Evolutionary conservation across 2,888 invertebrate species (phyloP).

Genomic region (Apamea monoglypha): DNA sequence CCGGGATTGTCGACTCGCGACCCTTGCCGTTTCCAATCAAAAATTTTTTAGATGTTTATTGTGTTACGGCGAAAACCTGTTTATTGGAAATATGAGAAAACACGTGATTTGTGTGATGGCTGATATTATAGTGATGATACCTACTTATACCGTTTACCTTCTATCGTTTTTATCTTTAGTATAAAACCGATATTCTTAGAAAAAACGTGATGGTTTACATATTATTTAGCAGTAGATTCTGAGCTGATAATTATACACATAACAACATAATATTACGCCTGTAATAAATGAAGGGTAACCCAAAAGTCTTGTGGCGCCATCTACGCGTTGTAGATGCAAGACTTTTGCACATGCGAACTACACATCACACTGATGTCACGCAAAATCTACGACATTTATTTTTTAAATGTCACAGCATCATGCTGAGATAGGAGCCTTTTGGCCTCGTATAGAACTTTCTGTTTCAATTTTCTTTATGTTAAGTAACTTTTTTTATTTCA

Average conservation of each 20-base stretch:
- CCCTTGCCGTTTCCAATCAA: slow-evolving; percentile 51
- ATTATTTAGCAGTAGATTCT: neutral
- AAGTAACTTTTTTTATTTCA: no score
- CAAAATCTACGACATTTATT: neutral
- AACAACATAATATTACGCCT: neutral
- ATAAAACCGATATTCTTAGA: neutral
- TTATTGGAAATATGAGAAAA: slow-evolving; percentile 23
- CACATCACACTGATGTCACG: neutral
- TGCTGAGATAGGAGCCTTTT: no score
- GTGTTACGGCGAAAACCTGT: slow-evolving; percentile 33
- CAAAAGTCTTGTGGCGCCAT: neutral
- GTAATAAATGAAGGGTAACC: neutral
- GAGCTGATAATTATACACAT: no score
- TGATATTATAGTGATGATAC: neutral
- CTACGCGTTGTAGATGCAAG: no score
- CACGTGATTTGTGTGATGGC: neutral
- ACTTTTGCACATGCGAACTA: neutral
- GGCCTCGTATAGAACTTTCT: no score
- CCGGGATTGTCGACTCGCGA: slow-evolving; percentile 37
- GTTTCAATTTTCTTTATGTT: no score
- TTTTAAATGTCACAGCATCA: no score
- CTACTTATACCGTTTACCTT: no score
- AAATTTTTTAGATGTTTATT: slow-evolving; percentile 50
- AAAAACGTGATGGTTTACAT: neutral
- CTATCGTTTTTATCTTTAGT: neutral